Conservation (phyloP, 2,888 invertebrate species). For the Orthosia gothica region DNA sequence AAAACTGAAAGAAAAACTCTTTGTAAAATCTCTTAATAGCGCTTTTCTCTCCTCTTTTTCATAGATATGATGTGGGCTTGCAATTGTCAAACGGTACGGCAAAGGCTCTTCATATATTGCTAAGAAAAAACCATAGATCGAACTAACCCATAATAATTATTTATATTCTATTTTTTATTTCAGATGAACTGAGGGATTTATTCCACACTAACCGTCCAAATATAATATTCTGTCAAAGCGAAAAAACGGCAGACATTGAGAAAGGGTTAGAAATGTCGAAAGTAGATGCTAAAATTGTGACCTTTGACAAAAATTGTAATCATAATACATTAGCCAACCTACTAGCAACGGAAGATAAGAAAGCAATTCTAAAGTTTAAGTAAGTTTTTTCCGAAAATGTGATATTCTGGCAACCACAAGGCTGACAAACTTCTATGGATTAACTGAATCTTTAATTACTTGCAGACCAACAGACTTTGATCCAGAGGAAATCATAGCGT, state of each 20-base stretch:
- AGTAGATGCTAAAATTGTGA: constrained; percentile 26
- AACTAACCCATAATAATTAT: background rate
- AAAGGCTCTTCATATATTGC: no score
- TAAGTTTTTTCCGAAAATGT: constrained; percentile 28
- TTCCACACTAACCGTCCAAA: constrained; percentile 40
- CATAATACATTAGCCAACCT: constrained; percentile 24
- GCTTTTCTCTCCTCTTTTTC: no score
- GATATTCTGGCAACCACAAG: no score
- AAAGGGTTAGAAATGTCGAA: constrained; percentile 28
- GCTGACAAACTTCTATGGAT: background rate
- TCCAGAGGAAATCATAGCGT: constrained; percentile 75
- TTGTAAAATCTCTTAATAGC: no score
- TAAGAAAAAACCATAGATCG: no score
- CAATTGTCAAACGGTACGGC: no score
- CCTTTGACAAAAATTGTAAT: constrained; percentile 12
- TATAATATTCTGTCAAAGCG: constrained; percentile 45
- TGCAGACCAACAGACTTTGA: constrained; percentile 80
- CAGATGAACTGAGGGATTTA: constrained; percentile 41
- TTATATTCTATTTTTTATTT: background rate
- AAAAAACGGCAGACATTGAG: constrained; percentile 30
- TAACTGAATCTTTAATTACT: constrained; percentile 6
- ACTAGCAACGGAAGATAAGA: constrained; percentile 12
- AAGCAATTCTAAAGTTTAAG: constrained; percentile 33
- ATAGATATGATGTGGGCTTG: no score
- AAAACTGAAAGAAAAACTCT: no score